Conservation (phyloP, 2,888 invertebrate genomes). For the Osmoderma eremita region DNA sequence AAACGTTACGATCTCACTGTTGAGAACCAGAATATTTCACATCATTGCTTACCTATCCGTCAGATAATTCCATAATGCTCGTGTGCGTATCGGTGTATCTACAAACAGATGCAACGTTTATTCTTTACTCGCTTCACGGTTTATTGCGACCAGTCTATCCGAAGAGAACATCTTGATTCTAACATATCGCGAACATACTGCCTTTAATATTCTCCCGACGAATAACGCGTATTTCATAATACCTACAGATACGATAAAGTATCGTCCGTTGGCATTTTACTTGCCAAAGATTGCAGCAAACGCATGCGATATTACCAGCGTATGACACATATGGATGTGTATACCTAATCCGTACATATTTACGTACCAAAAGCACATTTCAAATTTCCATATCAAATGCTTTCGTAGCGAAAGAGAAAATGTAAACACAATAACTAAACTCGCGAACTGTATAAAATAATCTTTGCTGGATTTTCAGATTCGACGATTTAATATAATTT, state of each 20-base stretch:
- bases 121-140: neutral
- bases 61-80: slow-evolving; percentile 30
- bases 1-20: slow-evolving; percentile 26
- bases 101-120: slow-evolving; percentile 8
- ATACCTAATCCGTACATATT: slow-evolving; percentile 20
- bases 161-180: slow-evolving; percentile 25
- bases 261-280: slow-evolving; percentile 22
- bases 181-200: slow-evolving; percentile 6
- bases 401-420: slow-evolving; percentile 1
- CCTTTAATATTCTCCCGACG: neutral
- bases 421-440: slow-evolving; percentile 10
- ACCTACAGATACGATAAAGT: slow-evolving; percentile 19
- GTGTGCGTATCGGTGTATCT: slow-evolving; percentile 7
- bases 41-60: slow-evolving; percentile 1
- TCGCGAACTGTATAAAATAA: neutral
- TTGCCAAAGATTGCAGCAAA: slow-evolving; percentile 13
- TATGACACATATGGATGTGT: slow-evolving; percentile 27
- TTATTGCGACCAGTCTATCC: neutral
- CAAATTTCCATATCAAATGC: slow-evolving; percentile 26
- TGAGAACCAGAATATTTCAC: neutral
- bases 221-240: slow-evolving; percentile 7
- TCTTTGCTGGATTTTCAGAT: slow-evolving; percentile 14
- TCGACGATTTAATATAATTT: neutral
- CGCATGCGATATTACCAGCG: slow-evolving; percentile 9
- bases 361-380: neutral